Evolutionary conservation across 2,797 vertebrate genomes (phyloP).

Genomic region (Trichosurus vulpecula): DNA sequence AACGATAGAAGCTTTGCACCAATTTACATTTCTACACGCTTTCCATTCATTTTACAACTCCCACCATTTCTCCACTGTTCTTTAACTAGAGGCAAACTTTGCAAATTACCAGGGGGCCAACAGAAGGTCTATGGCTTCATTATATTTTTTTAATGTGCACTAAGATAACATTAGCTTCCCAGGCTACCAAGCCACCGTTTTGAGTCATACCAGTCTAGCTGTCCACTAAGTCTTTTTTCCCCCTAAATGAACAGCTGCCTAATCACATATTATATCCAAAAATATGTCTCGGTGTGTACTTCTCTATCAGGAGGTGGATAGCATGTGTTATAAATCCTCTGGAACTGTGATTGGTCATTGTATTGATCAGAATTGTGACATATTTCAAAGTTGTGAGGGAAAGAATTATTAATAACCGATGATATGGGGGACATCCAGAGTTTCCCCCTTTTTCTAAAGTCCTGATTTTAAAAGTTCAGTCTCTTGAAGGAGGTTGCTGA

Average conservation of each 20-base stretch:
- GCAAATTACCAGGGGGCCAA: not conserved
- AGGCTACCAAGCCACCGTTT: too few relatives aligned
- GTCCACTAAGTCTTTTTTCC: too few relatives aligned
- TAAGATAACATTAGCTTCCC: too few relatives aligned
- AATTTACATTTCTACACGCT: not conserved
- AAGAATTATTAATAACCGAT: not conserved
- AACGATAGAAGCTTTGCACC: not conserved
- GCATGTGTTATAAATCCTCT: not conserved
- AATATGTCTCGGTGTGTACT: not conserved
- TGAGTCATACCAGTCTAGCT: too few relatives aligned
- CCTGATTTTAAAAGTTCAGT: not conserved
- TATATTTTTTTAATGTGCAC: too few relatives aligned
- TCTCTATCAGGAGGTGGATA: not conserved
- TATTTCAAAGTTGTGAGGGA: not conserved
- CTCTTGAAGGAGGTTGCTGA: not conserved
- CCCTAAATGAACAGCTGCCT: too few relatives aligned
- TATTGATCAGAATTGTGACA: not conserved
- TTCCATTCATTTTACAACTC: not conserved
- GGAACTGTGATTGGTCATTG: not conserved
- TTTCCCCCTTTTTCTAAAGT: not conserved
- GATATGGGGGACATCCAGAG: not conserved
- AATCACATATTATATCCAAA: not conserved
- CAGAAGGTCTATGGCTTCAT: not conserved
- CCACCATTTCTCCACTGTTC: not conserved
- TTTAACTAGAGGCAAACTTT: not conserved